A percentile compares a stretch with the other conserved stretches of the same genome.
Conservation (phyloP, 2,113 vertebrate species). For the Tragelaphus strepsiceros region DNA sequence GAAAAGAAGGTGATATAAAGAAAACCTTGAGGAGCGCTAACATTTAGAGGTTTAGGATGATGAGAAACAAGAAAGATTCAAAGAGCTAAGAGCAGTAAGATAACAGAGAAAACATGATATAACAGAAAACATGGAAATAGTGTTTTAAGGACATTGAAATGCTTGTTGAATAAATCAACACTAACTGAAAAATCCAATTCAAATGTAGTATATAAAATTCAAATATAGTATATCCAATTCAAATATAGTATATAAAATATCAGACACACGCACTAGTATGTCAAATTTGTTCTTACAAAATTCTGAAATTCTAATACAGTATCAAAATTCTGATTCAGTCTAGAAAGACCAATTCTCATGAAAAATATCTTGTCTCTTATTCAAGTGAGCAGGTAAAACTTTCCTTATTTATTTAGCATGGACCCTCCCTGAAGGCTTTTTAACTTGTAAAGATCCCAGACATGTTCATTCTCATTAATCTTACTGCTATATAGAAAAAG, state of each 20-base stretch:
- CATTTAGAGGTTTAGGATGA: background rate
- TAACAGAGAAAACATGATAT: background rate
- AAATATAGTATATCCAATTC: background rate
- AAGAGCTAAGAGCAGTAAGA: background rate
- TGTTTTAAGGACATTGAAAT: background rate
- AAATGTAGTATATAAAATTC: background rate
- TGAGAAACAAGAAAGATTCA: background rate
- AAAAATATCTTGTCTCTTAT: background rate
- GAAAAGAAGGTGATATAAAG: background rate
- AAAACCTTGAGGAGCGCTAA: background rate
- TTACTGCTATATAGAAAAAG: background rate
- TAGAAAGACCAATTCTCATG: background rate
- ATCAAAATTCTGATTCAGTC: background rate
- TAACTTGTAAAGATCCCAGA: background rate
- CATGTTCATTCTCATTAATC: background rate
- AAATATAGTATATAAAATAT: background rate
- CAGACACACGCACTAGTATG: background rate
- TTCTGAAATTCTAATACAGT: background rate
- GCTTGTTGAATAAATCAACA: background rate
- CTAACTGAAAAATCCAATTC: background rate
- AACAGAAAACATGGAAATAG: background rate
- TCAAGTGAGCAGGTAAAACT: background rate
- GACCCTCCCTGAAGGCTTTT: background rate
- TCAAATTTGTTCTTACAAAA: background rate
- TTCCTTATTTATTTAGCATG: background rate